Evolutionary conservation across 2,113 vertebrate genomes (phyloP).

Genomic region (Megaceryle torquata): DNA sequence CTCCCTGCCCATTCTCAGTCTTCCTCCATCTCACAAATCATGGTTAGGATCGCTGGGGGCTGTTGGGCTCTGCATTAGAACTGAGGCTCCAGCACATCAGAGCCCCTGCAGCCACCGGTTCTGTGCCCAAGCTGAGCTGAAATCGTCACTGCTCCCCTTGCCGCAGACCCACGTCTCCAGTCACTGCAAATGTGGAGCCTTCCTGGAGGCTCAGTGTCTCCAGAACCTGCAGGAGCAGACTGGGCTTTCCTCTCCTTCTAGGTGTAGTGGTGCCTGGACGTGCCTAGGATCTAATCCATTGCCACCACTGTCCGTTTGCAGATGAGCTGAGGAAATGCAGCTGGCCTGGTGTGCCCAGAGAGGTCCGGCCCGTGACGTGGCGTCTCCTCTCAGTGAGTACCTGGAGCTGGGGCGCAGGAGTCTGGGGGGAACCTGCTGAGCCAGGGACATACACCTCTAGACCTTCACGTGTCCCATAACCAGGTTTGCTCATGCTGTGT

Average conservation of each 20-base stretch:
- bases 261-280: constrained; percentile 62
- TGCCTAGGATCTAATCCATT: constrained; percentile 67
- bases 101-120: not conserved
- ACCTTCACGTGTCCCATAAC: rapidly evolving
- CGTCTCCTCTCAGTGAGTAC: constrained; percentile 91
- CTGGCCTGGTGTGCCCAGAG: constrained; percentile 95
- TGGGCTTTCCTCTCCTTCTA: constrained; percentile 70
- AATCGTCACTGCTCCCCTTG: not conserved
- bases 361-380: constrained; percentile 95
- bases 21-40: not conserved
- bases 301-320: constrained; percentile 75
- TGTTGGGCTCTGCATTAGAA: not conserved
- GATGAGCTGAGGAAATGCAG: constrained; percentile 96
- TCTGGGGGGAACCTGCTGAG: not conserved
- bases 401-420: not conserved
- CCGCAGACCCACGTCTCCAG: not conserved
- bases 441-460: not conserved
- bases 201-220: constrained; percentile 37
- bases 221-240: constrained; percentile 65
- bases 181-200: not conserved
- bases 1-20: not conserved
- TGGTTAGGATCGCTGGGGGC: not conserved
- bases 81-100: rapidly evolving
- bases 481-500: not conserved
- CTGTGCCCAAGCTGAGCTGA: not conserved